Conservation (phyloP, 92 coral and sea anemone species). For the Palythoa grandiflora region DNA sequence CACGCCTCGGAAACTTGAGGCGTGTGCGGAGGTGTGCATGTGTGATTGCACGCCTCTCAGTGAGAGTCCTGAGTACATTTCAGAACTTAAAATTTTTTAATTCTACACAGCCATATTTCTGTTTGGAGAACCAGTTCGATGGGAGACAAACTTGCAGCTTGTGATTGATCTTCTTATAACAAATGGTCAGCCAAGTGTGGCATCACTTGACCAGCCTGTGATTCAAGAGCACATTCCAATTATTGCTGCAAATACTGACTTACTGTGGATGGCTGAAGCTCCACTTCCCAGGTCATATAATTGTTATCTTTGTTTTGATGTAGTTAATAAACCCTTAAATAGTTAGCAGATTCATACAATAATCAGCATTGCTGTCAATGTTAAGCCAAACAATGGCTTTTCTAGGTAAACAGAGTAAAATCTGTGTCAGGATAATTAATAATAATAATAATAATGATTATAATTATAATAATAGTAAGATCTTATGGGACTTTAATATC, state of each 20-base stretch:
- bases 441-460: too few species aligned
- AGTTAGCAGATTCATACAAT: too few species aligned
- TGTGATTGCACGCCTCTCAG: too few species aligned
- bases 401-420: not conserved
- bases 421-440: too few species aligned
- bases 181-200: slow-evolving; percentile 63
- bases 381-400: not conserved
- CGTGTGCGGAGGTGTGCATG: too few species aligned
- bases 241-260: slow-evolving; percentile 76
- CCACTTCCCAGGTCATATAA: slow-evolving; percentile 67
- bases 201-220: slow-evolving; percentile 8
- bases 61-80: too few species aligned
- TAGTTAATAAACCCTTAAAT: too few species aligned
- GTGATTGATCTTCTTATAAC: slow-evolving; percentile 72
- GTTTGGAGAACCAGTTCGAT: slow-evolving; percentile 83
- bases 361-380: too few species aligned
- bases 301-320: too few species aligned
- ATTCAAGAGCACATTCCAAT: slow-evolving; percentile 65
- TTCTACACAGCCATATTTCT: slow-evolving; percentile 63
- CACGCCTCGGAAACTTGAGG: too few species aligned
- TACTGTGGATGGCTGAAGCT: slow-evolving; percentile 78
- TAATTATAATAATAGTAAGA: too few species aligned
- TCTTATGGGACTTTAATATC: too few species aligned
- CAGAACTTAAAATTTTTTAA: not conserved
- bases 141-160: slow-evolving; percentile 83